Evolutionary conservation across 2,797 vertebrate genomes (phyloP).

Genomic region (Chelon auratus): DNA sequence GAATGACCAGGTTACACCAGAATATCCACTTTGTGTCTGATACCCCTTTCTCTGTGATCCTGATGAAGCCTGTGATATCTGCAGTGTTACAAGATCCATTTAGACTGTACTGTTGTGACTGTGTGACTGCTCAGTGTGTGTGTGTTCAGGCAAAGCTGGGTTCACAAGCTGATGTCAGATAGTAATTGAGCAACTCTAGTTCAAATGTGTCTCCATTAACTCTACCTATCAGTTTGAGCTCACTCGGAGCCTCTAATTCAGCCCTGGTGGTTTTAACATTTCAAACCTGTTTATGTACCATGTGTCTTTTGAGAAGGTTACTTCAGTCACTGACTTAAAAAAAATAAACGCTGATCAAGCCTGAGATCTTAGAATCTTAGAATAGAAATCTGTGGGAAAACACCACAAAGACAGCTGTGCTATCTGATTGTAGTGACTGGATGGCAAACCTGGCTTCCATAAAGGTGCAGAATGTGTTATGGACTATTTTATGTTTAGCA

Average conservation of each 20-base stretch:
- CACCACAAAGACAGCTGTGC: no score
- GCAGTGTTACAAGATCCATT: conserved; percentile 63
- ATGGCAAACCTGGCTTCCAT: no score
- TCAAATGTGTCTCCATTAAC: conserved; percentile 75
- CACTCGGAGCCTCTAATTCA: conserved; percentile 57
- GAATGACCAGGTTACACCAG: conserved; percentile 66
- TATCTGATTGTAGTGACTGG: no score
- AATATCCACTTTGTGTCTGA: conserved; percentile 56
- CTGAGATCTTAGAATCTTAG: no score
- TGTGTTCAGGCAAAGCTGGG: conserved; percentile 51
- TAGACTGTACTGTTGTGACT: conserved; percentile 43
- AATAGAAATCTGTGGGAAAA: no score
- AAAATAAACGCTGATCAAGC: neutral
- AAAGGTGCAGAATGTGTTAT: no score
- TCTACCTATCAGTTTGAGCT: conserved; percentile 61
- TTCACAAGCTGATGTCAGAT: conserved; percentile 68
- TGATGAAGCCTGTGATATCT: conserved; percentile 71
- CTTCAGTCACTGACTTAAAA: neutral
- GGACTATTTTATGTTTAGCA: no score
- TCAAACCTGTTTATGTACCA: neutral
- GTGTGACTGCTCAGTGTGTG: conserved; percentile 28
- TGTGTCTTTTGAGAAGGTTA: neutral
- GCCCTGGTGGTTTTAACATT: neutral
- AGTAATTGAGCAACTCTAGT: conserved; percentile 75
- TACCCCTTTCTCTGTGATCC: conserved; percentile 60